Evolutionary conservation across 2,797 vertebrate species (phyloP).

Genomic region (Notamacropus eugenii): DNA sequence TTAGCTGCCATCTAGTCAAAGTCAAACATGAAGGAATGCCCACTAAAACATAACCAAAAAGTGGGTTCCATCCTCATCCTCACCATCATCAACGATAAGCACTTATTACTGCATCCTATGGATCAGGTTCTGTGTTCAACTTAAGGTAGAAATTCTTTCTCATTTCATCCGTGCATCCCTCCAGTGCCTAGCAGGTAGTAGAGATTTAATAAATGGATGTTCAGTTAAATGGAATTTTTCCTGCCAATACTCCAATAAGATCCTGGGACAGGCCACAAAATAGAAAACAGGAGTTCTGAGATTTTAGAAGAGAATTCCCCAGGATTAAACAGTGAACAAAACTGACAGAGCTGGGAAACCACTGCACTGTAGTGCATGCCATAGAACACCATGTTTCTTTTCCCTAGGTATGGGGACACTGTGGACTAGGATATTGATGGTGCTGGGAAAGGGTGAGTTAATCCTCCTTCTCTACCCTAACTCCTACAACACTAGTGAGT

Average conservation of each 20-base stretch:
- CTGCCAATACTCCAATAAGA: not conserved
- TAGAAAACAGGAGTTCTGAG: constrained; percentile 48
- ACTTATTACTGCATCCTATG: not conserved
- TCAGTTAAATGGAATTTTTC: not conserved
- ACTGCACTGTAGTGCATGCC: constrained; percentile 23
- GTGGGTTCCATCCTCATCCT: not conserved
- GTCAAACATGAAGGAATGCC: not conserved
- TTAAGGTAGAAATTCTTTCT: not conserved
- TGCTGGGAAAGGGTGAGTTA: not conserved
- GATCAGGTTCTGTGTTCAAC: not conserved
- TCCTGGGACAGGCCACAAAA: not conserved
- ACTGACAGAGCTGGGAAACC: constrained; percentile 3
- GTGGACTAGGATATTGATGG: not conserved
- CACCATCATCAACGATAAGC: not conserved
- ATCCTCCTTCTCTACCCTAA: not conserved
- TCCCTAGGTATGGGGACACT: not conserved
- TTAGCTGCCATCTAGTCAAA: too few relatives aligned
- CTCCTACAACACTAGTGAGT: not conserved
- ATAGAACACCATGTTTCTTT: not conserved
- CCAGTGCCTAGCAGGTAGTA: not conserved
- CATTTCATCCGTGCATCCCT: not conserved
- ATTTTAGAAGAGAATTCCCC: not conserved
- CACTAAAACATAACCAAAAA: not conserved
- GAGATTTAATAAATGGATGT: not conserved
- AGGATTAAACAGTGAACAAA: constrained; percentile 50